A percentile compares a stretch with the other conserved stretches of the same genome.
Conservation (phyloP, 2,888 invertebrate genomes). For the Tinea semifulvella region DNA sequence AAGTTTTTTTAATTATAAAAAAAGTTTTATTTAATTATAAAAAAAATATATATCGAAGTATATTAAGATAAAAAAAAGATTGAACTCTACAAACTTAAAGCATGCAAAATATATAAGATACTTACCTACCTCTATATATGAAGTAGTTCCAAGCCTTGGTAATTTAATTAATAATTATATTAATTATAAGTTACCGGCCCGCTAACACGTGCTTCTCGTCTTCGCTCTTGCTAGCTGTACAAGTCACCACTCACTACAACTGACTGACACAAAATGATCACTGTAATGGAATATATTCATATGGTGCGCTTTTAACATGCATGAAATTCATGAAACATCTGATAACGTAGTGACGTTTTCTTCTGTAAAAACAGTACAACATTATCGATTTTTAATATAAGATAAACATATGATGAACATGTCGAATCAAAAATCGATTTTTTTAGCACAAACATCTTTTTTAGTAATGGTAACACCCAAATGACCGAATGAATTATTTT, state of each 20-base stretch:
- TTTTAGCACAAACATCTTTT: neutral
- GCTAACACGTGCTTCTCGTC: constrained; percentile 5
- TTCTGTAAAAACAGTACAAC: neutral
- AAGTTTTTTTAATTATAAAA: neutral
- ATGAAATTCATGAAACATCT: neutral
- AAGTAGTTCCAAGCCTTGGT: neutral
- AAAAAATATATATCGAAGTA: neutral
- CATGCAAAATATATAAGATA: neutral
- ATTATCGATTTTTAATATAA: neutral
- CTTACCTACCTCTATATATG: neutral
- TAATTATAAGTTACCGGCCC: constrained; percentile 4
- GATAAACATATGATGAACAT: neutral
- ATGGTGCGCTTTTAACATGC: neutral
- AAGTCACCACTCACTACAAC: constrained; percentile 5
- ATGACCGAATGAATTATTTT: neutral
- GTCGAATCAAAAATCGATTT: neutral
- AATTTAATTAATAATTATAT: constrained; percentile 2
- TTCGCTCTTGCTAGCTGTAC: neutral
- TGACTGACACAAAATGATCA: neutral
- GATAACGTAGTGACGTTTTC: constrained; percentile 1
- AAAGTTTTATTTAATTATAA: neutral
- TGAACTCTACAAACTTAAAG: neutral
- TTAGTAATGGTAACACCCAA: neutral
- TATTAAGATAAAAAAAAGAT: neutral
- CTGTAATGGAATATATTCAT: neutral